These are phyloP conservation scores for Lasioglossum baleicum DNA, from an alignment of 1,140 invertebrate species.

Conservation along the genomic window DNA sequence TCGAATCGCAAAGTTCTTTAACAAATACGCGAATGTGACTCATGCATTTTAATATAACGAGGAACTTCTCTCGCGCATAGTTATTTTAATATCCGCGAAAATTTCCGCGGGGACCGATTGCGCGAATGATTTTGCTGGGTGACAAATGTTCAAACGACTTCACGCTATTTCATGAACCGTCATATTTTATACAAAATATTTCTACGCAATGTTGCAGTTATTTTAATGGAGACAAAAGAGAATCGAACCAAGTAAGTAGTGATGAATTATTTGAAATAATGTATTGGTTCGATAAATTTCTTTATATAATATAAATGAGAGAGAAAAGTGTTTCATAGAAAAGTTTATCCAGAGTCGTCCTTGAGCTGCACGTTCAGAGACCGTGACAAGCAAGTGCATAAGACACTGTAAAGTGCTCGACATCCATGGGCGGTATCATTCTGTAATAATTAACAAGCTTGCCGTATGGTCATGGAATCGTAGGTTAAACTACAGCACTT, in stretches of 20 bases:
- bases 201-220: too few relatives aligned
- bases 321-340: neutral
- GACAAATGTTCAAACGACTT: neutral
- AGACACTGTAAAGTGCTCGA: conserved; percentile 21
- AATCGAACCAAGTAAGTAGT: too few relatives aligned
- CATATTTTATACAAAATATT: neutral
- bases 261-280: too few relatives aligned
- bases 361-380: neutral
- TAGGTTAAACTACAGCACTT: conserved; percentile 52
- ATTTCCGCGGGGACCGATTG: conserved; percentile 15
- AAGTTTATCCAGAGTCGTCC: conserved; percentile 10
- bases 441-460: conserved; percentile 57
- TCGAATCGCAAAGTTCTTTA: neutral
- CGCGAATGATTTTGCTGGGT: neutral
- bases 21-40: neutral
- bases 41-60: neutral
- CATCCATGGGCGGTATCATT: conserved; percentile 36
- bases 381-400: conserved; percentile 9
- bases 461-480: conserved; percentile 42
- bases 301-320: too few relatives aligned
- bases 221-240: too few relatives aligned
- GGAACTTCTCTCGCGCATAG: neutral
- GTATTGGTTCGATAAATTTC: too few relatives aligned
- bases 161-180: neutral
- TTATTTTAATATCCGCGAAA: neutral